A percentile compares a stretch with the other conserved stretches of the same genome.
Conservation (phyloP, 2,113 vertebrate genomes). For the Eurypyga helias region DNA sequence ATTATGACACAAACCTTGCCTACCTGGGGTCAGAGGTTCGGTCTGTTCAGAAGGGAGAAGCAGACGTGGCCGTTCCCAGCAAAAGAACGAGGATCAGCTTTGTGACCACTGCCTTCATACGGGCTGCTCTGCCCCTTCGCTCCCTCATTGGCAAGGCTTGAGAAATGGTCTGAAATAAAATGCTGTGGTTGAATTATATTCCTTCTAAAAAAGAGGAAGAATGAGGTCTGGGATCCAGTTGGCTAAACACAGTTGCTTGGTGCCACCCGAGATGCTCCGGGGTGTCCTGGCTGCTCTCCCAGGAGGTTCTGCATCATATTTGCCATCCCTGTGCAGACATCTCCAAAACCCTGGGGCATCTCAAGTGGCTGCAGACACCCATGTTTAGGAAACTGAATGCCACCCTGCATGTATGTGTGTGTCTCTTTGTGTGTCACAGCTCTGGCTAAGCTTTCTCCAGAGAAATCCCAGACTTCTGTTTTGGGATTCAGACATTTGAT, state of each 20-base stretch:
- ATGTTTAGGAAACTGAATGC: not conserved
- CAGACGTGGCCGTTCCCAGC: rapidly evolving
- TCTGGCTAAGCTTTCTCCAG: not conserved
- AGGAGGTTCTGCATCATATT: not conserved
- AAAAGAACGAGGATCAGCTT: not conserved
- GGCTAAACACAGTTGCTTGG: not conserved
- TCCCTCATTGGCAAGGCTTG: not conserved
- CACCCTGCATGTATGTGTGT: not conserved
- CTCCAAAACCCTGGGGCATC: not conserved
- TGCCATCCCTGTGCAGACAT: not conserved
- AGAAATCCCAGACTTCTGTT: not conserved
- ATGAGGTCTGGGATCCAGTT: not conserved
- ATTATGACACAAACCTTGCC: not conserved
- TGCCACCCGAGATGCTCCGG: not conserved
- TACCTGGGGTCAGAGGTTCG: not conserved
- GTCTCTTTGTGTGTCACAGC: not conserved
- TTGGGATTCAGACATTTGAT: not conserved
- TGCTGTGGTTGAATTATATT: not conserved
- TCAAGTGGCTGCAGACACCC: not conserved
- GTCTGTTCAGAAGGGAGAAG: not conserved
- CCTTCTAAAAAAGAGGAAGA: not conserved
- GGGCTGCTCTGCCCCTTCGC: not conserved
- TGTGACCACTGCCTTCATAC: not conserved
- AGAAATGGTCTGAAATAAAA: not conserved
- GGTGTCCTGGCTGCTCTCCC: not conserved